Base-by-base conservation (phyloP, 2,113 vertebrate species). In the Alaudala cheleensis region DNA sequence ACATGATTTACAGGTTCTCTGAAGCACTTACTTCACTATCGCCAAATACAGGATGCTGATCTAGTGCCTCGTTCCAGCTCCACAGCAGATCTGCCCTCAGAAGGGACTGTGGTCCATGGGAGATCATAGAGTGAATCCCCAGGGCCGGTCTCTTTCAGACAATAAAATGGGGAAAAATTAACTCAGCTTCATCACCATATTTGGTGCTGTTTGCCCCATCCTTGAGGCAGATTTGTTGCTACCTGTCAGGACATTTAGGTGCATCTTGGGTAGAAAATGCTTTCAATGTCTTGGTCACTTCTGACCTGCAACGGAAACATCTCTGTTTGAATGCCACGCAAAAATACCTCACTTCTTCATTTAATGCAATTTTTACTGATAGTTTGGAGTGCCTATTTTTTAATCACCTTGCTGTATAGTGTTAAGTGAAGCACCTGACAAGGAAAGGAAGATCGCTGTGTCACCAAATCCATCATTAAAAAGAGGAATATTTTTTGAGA, bases 101-200 rank as follows among this genome's bases (percentile, higher is more conserved):
- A 73, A 47, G 3, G 18, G 17, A 70, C 42, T 37, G 21, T 23
- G 21, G n/a, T 39, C 39, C 16, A 11, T 6, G 4, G 14, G 54
- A 54, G 21, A 50, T 47, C 28, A n/a, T 3, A 31, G 56, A 65
- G 21, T 26, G 5, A 47, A 70, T 16, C 13, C 16, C 3, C 17
- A 39, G 20, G 25, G 29, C 24, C 64, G 47, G 16, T 64, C 25
- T 47, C 37, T 50, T 81, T 84, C 42, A 81, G 76, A 17, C 11
- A 79, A 49, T 57, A 47, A 76, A 79, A 81, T 9, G 20, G 9
- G 24, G 17, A 2, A 39, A 76, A 64, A 72, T 33, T 6, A n/a
- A 67, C 14, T 44, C 0, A 0, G 28, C 10, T 70, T 72, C 42
- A 54, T n/a, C 24, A 60, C 34, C 0, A 0, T 26, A 31, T 53